A percentile compares a stretch with the other conserved stretches of the same genome.
These are phyloP conservation scores for Pica pica DNA, from an alignment of 2,113 vertebrate species.

Conservation along the genomic window DNA sequence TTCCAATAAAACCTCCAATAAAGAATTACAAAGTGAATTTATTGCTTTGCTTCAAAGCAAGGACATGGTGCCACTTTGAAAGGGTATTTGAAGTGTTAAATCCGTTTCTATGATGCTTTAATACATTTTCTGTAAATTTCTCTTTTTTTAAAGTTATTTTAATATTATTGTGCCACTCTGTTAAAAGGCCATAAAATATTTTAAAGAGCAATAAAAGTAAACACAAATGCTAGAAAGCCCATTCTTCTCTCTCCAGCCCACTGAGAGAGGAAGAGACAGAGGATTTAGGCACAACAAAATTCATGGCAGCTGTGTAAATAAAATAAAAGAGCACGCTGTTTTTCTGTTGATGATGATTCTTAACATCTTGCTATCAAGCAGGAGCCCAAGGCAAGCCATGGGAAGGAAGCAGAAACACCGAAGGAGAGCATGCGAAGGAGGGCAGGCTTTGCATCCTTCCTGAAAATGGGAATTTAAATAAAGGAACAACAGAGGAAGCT, in stretches of 20 bases:
- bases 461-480: background rate
- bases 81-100: slow-evolving; percentile 40
- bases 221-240: slow-evolving; percentile 57
- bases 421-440: background rate
- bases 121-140: slow-evolving; percentile 29
- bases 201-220: slow-evolving; percentile 71
- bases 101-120: background rate
- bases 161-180: slow-evolving; percentile 53
- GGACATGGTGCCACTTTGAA: slow-evolving; percentile 33
- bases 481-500: background rate
- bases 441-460: slow-evolving; percentile 2
- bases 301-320: slow-evolving; percentile 74
- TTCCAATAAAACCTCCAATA: slow-evolving; percentile 24
- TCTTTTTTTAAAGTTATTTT: slow-evolving; percentile 2
- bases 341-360: background rate
- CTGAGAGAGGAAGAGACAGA: slow-evolving; percentile 58
- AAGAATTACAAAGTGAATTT: slow-evolving; percentile 14
- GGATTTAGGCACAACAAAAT: slow-evolving; percentile 60
- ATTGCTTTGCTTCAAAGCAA: slow-evolving; percentile 40
- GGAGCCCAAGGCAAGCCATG: slow-evolving; percentile 51
- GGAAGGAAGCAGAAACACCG: slow-evolving; percentile 1
- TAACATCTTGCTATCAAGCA: slow-evolving; percentile 52
- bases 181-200: slow-evolving; percentile 68
- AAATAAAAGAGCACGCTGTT: slow-evolving; percentile 16
- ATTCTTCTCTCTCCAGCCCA: slow-evolving; percentile 56